Evolutionary conservation across 2,797 vertebrate genomes (phyloP), one percentile per base, ranked within the genome.

Genomic region (Mus minutoides): DNA sequence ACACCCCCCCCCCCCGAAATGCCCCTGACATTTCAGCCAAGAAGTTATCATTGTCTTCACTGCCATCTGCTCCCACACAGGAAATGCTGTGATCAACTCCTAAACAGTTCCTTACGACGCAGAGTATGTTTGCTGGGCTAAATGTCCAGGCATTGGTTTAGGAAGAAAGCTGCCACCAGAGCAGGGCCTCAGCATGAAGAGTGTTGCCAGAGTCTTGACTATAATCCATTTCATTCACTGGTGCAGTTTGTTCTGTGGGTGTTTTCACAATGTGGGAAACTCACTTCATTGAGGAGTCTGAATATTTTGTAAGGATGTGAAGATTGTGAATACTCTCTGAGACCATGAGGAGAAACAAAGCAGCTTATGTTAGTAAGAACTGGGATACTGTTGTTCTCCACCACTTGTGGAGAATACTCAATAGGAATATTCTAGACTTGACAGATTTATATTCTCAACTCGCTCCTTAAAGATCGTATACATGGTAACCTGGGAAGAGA

Each of bases 221-320:
- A 98, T 98, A 97, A 97, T 95, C 97, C 97, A 90, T 98, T 98
- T 98, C 98, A 99, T 99, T 98, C 98, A 98, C 92, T 97, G 96
- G 87, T 97, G 80, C 96, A 98, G 92, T 97, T 97, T 96, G 94
- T 97, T 97, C 98, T 98, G 99, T 99, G 98, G 99, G 99, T 99
- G 98, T 98, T 98, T 97, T 91, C 98, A 99, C 98, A 99, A 99
- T 99, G 99, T 99, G 99, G 98, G 98, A 99, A 99, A 99, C 98
- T 98, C 98, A 98, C 99, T 99, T 99, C 99, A 99, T 99, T 99
- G 99, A 99, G 97, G 97, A 98, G 98, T 98, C 98, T 96, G 99
- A 98, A 98, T 98, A 99, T 99, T 99, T 99, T 99, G 98, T 99
- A 99, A 99, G 99, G 98, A 99, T 99, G 99, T 99, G 99, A 99